Evolutionary conservation across 2,113 vertebrate species (phyloP), one percentile per base, ranked within the genome.

Genomic region (Phainopepla nitens): DNA sequence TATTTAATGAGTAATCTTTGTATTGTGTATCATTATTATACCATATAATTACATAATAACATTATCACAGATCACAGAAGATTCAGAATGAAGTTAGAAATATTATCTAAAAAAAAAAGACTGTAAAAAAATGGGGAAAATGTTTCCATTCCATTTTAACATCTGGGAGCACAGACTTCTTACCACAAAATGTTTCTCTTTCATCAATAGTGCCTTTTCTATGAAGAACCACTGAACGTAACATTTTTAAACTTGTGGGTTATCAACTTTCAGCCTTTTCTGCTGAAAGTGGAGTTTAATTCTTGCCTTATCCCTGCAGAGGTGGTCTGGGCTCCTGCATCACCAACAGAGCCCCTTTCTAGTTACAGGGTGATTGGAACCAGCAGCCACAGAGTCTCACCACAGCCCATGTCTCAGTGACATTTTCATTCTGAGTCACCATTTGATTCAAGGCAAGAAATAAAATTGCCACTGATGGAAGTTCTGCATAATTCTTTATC

Each of bases 351-450:
- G 3, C 2, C n/a, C 20, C 42, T 82, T 39, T 84, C 53, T 61
- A 58, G 80, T 73, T 51, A 42, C n/a, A 73, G 35, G 39, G 73
- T 24, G 76, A 90, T 42, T 61, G 70, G 82, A 72, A 92, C 33
- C 51, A 93, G 51, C 23, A 66, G 87, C 68, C 81, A 57, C 27
- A 89, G 57, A 39, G 42, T 41, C 73, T 77, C 87, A 44, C 66
- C 64, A 51, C 15, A 93, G 70, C 47, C 73, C 72, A 16, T 62
- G 56, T 58, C 71, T 92, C 89, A 73, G 87, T 82, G 83, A 82
- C 64, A 87, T 92, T 96, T 84, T 91, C 80, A 75, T 44, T 87
- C 77, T 92, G 83, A 95, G 50, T 95, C 95, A 94, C 57, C 51
- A 15, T 66, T 91, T 72, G 62, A 90, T 90, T 85, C 77, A 86